Evolutionary conservation across 2,113 vertebrate genomes (phyloP).

Genomic region (Phoenicopterus ruber): DNA sequence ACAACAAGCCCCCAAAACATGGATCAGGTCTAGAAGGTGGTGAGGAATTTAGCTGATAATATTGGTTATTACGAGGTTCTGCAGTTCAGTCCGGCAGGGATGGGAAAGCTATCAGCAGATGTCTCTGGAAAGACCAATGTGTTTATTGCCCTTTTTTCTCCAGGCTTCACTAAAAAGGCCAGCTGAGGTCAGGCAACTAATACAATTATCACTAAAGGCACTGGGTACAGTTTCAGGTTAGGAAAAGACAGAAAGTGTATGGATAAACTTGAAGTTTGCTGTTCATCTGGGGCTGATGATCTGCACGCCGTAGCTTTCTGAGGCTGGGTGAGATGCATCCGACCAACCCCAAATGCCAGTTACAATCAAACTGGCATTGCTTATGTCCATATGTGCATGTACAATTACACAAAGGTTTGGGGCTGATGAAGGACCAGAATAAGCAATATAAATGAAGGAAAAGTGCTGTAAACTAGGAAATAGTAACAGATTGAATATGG

Average conservation of each 20-base stretch:
- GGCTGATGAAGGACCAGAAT: not conserved
- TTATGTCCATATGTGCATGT: not conserved
- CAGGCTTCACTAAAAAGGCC: not conserved
- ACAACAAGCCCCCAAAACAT: not conserved
- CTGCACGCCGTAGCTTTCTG: not conserved
- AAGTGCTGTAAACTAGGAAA: not conserved
- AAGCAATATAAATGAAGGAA: not conserved
- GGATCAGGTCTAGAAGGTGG: not conserved
- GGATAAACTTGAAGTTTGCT: not conserved
- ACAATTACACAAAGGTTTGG: not conserved
- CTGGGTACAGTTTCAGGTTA: not conserved
- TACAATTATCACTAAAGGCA: not conserved
- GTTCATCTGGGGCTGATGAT: not conserved
- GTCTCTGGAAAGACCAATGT: not conserved
- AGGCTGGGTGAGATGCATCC: not conserved
- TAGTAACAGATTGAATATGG: not conserved
- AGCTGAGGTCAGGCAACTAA: not conserved
- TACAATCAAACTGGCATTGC: not conserved
- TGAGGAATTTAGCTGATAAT: not conserved
- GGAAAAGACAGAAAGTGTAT: not conserved
- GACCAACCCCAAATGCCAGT: not conserved
- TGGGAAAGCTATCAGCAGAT: not conserved
- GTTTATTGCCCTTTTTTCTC: not conserved
- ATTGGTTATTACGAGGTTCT: not conserved
- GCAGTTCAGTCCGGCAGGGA: not conserved